These are phyloP conservation scores for Chloropsis hardwickii DNA, from an alignment of 2,113 vertebrate species.

Conservation along the genomic window DNA sequence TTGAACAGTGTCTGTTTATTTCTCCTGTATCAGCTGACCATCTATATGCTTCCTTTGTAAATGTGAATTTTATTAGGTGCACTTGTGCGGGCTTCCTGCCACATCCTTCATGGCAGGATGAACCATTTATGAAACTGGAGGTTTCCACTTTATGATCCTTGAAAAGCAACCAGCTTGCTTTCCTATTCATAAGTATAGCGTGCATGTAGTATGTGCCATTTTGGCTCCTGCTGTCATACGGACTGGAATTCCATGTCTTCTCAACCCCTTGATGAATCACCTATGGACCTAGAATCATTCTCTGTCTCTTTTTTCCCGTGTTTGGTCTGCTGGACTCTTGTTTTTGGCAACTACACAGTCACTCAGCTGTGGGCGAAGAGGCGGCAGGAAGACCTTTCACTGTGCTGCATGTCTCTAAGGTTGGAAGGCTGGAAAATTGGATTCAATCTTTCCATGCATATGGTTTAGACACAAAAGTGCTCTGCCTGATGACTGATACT, in stretches of 20 bases:
- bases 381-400: background rate
- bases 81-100: background rate
- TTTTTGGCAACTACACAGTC: background rate
- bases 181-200: background rate
- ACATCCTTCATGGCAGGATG: background rate
- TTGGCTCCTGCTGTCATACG: background rate
- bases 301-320: background rate
- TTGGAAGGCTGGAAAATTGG: background rate
- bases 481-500: background rate
- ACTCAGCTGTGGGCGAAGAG: background rate
- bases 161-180: background rate
- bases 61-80: background rate
- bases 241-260: background rate
- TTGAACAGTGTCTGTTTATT: background rate
- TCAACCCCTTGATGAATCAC: background rate
- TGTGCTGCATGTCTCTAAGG: background rate
- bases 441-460: background rate
- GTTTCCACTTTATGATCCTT: background rate
- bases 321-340: background rate
- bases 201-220: background rate
- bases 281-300: background rate
- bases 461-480: background rate
- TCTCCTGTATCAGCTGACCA: background rate
- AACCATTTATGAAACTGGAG: background rate
- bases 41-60: background rate